phyloP scores from a whole-genome alignment of 2,888 invertebrate species.

The Erebia palarica region DNA sequence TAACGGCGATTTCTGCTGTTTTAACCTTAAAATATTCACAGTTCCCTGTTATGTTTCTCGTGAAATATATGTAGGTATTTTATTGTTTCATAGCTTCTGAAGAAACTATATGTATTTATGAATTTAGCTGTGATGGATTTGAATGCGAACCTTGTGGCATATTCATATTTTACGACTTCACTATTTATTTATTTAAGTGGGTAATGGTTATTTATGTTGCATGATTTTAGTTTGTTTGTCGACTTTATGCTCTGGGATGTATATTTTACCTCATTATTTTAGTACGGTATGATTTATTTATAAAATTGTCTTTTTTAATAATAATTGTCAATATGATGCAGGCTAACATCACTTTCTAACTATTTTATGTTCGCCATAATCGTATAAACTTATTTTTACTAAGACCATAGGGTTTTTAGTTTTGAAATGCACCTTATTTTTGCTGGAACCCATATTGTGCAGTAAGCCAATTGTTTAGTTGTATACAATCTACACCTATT shows the following conservation, averaged over 20 bases:
- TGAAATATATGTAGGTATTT: background rate
- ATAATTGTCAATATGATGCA: too few species aligned
- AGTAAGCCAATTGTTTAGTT: too few species aligned
- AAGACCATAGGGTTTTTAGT: too few species aligned
- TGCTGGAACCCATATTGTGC: too few species aligned
- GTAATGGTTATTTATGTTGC: constrained; percentile 18
- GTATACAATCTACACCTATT: too few species aligned
- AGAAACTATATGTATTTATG: background rate
- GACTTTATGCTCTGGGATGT: constrained; percentile 3
- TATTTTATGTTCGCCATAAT: too few species aligned
- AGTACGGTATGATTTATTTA: too few species aligned
- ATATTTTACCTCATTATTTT: background rate
- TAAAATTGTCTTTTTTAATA: too few species aligned
- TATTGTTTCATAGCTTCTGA: background rate
- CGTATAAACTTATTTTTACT: too few species aligned
- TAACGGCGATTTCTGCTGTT: constrained; percentile 6
- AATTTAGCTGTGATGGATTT: background rate
- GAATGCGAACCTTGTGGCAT: background rate
- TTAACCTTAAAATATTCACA: background rate
- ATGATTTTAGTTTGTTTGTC: constrained; percentile 11
- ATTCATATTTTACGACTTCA: background rate
- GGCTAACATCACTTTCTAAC: too few species aligned
- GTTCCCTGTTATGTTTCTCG: background rate
- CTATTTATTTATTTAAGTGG: background rate
- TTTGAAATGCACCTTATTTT: too few species aligned